Evolutionary conservation across 1,140 invertebrate genomes (phyloP).

Genomic region (Drosophila sechellia): DNA sequence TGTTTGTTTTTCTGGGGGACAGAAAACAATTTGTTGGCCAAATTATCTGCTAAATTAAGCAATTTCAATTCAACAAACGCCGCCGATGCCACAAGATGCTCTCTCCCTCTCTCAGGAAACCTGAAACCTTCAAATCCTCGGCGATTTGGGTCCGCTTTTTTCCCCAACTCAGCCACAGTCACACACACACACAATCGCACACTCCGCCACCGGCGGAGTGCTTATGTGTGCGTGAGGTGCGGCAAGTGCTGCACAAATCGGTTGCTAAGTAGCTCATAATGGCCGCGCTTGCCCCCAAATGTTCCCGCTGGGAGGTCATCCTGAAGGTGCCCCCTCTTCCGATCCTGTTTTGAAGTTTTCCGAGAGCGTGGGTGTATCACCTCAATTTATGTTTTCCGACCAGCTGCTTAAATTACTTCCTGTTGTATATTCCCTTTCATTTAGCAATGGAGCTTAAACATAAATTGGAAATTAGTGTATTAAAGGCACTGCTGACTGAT

Average conservation of each 20-base stretch:
- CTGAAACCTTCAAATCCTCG: constrained; percentile 45
- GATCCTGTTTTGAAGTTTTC: constrained; percentile 11
- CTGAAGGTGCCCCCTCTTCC: constrained; percentile 8
- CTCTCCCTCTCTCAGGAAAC: constrained; percentile 8
- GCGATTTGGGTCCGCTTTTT: constrained; percentile 25
- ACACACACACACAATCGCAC: neutral
- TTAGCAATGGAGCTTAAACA: neutral
- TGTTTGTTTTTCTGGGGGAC: constrained; percentile 9
- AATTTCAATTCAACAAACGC: constrained; percentile 61
- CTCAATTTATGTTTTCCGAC: neutral
- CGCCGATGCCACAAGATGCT: constrained; percentile 13
- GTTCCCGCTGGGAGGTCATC: constrained; percentile 33
- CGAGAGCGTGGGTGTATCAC: neutral
- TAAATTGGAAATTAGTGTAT: neutral
- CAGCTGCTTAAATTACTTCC: too few relatives aligned
- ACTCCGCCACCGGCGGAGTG: constrained; percentile 18
- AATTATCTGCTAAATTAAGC: constrained; percentile 66
- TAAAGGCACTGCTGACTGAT: constrained; percentile 1
- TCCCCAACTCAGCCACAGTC: neutral
- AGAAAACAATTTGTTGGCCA: constrained; percentile 60
- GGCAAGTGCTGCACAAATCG: constrained; percentile 51
- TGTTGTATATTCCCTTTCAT: too few relatives aligned
- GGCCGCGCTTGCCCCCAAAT: constrained; percentile 38
- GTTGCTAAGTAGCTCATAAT: constrained; percentile 62
- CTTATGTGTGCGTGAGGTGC: constrained; percentile 35